Evolutionary conservation across 2,797 vertebrate species (phyloP).

Genomic region (Melanotaenia boesemani): DNA sequence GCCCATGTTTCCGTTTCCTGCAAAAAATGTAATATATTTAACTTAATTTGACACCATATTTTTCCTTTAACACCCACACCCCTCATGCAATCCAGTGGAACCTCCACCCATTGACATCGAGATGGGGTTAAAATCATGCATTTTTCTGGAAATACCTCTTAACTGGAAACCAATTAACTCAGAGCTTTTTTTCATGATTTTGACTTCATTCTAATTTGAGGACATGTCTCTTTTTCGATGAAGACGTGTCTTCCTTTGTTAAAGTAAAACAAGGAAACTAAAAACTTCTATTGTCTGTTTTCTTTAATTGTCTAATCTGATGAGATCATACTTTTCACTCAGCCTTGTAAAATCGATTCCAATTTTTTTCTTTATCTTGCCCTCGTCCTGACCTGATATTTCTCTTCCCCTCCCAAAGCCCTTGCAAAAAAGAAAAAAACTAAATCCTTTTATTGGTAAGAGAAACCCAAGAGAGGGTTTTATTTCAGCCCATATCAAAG

Average conservation of each 20-base stretch:
- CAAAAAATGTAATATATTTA: neutral
- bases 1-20: neutral
- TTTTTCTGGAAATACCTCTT: neutral
- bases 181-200: constrained; percentile 9
- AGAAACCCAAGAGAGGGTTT: constrained; percentile 16
- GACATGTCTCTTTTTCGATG: neutral
- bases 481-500: neutral
- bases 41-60: neutral
- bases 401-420: constrained; percentile 22
- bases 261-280: constrained; percentile 11
- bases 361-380: constrained; percentile 31
- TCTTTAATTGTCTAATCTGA: constrained; percentile 19
- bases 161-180: neutral
- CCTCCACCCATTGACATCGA: constrained; percentile 19
- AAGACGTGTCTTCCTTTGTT: constrained; percentile 1
- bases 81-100: neutral
- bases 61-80: neutral
- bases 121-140: neutral
- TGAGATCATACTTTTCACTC: constrained; percentile 19
- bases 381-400: constrained; percentile 23
- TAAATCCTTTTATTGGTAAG: constrained; percentile 7
- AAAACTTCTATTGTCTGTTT: constrained; percentile 3
- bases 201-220: neutral
- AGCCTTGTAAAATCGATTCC: constrained; percentile 31
- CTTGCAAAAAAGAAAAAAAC: neutral